phyloP scores from a whole-genome alignment of 35 echinoderm and acorn worm genomes.

The Ophiothrix spiculata region DNA sequence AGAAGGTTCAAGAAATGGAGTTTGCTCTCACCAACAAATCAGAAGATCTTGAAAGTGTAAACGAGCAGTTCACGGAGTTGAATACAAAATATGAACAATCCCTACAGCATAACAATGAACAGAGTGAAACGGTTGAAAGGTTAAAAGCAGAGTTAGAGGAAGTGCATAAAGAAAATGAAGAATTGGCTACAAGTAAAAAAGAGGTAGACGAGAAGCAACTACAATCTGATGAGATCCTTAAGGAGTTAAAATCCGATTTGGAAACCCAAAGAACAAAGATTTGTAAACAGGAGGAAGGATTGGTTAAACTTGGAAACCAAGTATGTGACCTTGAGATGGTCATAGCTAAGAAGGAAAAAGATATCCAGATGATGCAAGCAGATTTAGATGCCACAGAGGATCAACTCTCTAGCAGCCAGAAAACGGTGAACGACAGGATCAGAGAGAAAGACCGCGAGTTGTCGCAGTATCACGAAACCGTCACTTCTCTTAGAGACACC shows the following conservation, averaged over 20 bases:
- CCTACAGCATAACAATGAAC: not conserved
- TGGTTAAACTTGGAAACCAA: not conserved
- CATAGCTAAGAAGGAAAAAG: not conserved
- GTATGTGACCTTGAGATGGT: not conserved
- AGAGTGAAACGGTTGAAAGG: no score
- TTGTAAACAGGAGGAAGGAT: not conserved
- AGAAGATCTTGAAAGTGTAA: no score
- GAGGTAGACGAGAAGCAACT: no score
- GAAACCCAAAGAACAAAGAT: not conserved
- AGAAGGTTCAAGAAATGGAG: no score
- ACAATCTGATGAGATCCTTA: not conserved
- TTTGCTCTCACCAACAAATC: no score
- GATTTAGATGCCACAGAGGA: not conserved
- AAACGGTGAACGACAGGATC: not conserved
- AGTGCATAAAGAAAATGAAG: no score
- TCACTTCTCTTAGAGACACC: not conserved
- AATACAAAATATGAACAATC: no score
- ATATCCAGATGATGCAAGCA: not conserved
- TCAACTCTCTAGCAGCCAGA: not conserved
- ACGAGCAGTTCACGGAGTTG: no score
- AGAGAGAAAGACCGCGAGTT: not conserved
- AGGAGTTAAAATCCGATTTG: not conserved
- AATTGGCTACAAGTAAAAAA: not conserved
- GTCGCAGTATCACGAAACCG: not conserved
- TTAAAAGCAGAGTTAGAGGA: no score